Evolutionary conservation across 37 sponge, comb jelly and placozoan species (phyloP), one percentile per base, ranked within the genome.

Genomic region (Tethya wilhelma): DNA sequence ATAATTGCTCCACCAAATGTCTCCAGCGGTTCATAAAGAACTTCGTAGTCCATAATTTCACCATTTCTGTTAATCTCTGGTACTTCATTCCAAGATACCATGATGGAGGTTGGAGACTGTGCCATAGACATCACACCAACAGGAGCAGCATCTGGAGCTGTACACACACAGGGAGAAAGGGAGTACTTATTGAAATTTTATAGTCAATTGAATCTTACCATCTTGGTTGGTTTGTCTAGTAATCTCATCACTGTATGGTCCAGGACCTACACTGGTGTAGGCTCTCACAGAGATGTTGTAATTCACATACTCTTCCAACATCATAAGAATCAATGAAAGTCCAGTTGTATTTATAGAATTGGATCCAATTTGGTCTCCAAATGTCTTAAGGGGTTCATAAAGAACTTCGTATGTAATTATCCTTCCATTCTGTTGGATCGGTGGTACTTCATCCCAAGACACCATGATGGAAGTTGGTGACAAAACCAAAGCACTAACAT

Each of bases 201-300:
- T n/a, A n/a, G n/a, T n/a, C n/a, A n/a, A n/a, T n/a, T n/a, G n/a
- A n/a, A n/a, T n/a, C 59, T 81, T 49, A 79, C 69, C 45, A 59
- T 58, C 82, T 38, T 69, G 30, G 12, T 41, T 1, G 0, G 82
- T 81, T 38, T 12, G 31, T 5, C 4, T 59, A 2, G n/a, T 34
- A 34, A 79, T 30, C 9, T 6, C 58, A 23, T 11, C 69, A 69
- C 79, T 79, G 49, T 60, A 74, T 23, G 64, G 64, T 37, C 82
- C 82, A 20, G 64, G 72, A 22, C 82, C 82, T 6, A 72, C 63
- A 56, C 11, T 25, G 28, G 82, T 82, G 53, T 28, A 70, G 7
- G 73, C 82, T 38, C 82, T 71, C 37, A 82, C 73, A 29, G 64
- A 39, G 30, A 82, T 72, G 26, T 62, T 71, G 72, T 82, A 82